These are phyloP conservation scores for Reinhardtius hippoglossoides DNA, from an alignment of 2,113 vertebrate genomes.

Conservation along the genomic window DNA sequence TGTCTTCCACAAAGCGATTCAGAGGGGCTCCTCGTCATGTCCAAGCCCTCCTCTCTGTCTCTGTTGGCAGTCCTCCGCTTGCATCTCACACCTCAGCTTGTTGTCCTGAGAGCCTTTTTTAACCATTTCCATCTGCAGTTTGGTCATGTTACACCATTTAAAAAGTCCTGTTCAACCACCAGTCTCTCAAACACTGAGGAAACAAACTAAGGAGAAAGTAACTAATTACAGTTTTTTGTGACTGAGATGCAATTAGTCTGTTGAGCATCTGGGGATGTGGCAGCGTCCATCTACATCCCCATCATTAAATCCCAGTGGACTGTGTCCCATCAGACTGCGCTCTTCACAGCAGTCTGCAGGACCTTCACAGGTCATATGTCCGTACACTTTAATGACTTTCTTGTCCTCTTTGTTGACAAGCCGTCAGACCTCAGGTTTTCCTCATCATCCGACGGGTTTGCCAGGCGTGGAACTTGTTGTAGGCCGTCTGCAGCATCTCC, in stretches of 20 bases:
- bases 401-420: constrained; percentile 35
- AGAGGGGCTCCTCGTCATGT: constrained; percentile 36
- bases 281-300: constrained; percentile 56
- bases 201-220: constrained; percentile 63
- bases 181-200: constrained; percentile 57
- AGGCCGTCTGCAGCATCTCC: constrained; percentile 96
- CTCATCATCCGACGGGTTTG: constrained; percentile 95
- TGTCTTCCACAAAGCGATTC: constrained; percentile 39
- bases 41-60: constrained; percentile 23
- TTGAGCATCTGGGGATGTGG: constrained; percentile 59
- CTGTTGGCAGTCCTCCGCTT: constrained; percentile 55
- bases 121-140: constrained; percentile 63
- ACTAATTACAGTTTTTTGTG: constrained; percentile 66
- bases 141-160: constrained; percentile 74
- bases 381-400: constrained; percentile 38
- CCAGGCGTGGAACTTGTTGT: constrained; percentile 96
- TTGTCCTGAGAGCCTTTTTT: constrained; percentile 73
- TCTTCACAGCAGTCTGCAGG: constrained; percentile 53
- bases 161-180: constrained; percentile 52
- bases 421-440: constrained; percentile 89
- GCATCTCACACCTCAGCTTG: constrained; percentile 41
- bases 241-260: constrained; percentile 64
- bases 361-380: constrained; percentile 53
- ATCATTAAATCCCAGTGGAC: constrained; percentile 50
- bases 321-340: constrained; percentile 42